Evolutionary conservation across 1,140 invertebrate species (phyloP).

Genomic region (Odontomachus brunneus): DNA sequence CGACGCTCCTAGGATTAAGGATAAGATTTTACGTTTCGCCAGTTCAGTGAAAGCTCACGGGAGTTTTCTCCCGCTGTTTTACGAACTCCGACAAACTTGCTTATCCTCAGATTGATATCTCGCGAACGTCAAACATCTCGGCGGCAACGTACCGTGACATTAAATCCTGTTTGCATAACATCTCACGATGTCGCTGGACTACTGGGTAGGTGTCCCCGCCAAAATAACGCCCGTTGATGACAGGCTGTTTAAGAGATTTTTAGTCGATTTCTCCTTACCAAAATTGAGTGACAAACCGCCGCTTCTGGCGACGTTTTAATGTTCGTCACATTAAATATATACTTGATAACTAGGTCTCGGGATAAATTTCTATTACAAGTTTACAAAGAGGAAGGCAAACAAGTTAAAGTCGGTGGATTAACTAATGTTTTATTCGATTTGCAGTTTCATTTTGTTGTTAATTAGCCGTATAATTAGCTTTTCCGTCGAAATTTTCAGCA

Average conservation of each 20-base stretch:
- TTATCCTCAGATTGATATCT: constrained; percentile 25
- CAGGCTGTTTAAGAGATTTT: neutral
- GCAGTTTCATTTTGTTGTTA: neutral
- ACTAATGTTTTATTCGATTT: constrained; percentile 2
- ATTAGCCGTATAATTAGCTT: constrained; percentile 1
- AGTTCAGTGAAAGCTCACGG: neutral
- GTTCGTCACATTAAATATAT: neutral
- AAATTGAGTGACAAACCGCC: neutral
- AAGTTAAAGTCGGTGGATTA: neutral
- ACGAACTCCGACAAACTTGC: constrained; percentile 19
- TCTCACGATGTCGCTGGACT: neutral
- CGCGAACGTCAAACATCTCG: neutral
- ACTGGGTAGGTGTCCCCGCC: neutral
- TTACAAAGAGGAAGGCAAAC: neutral
- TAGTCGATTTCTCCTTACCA: neutral
- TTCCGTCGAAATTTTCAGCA: neutral
- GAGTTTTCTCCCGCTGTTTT: constrained; percentile 19
- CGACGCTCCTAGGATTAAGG: constrained; percentile 22
- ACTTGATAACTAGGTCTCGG: neutral
- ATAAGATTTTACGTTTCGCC: constrained; percentile 34
- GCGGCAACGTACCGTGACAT: constrained; percentile 1
- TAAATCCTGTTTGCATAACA: constrained; percentile 8
- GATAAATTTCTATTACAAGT: neutral
- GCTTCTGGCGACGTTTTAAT: neutral
- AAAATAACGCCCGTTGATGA: neutral